Evolutionary conservation across 2,797 vertebrate species (phyloP).

Genomic region (Micropoecilia bifurca): DNA sequence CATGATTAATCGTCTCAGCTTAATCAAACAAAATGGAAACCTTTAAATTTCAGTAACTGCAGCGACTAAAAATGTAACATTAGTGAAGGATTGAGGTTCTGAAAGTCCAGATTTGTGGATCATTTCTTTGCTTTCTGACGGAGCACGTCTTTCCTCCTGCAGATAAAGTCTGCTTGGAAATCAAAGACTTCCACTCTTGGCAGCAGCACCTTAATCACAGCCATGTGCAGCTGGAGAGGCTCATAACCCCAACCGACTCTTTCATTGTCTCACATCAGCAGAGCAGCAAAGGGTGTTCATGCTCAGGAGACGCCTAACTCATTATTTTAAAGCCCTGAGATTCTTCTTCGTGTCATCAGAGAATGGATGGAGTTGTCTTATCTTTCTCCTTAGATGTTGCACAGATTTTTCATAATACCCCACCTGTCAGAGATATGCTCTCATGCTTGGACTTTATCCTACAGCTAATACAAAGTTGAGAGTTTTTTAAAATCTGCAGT

Average conservation of each 20-base stretch:
- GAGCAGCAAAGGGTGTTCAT: constrained; percentile 7
- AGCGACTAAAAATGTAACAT: background rate
- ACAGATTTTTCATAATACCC: constrained; percentile 14
- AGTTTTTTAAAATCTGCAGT: constrained; percentile 21
- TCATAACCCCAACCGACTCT: constrained; percentile 48
- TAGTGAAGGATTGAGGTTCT: background rate
- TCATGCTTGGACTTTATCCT: constrained; percentile 6
- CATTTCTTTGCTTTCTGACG: background rate
- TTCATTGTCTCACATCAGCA: constrained; percentile 56
- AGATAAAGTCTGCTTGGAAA: constrained; percentile 72
- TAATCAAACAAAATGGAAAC: background rate
- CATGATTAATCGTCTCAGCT: too few species aligned
- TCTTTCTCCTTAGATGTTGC: constrained; percentile 1
- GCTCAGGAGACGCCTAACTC: constrained; percentile 20
- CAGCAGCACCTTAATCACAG: constrained; percentile 73
- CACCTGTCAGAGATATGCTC: constrained; percentile 4
- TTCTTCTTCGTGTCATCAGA: constrained; percentile 1
- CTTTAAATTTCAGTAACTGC: background rate
- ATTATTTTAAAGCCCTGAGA: constrained; percentile 18
- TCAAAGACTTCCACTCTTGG: constrained; percentile 80
- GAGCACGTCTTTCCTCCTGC: constrained; percentile 21
- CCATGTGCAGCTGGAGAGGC: constrained; percentile 72
- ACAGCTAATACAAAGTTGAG: constrained; percentile 10
- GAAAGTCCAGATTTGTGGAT: background rate
- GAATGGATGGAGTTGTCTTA: constrained; percentile 15